Conservation (phyloP, 2,113 vertebrate genomes). For the Typhlomys cinereus region DNA sequence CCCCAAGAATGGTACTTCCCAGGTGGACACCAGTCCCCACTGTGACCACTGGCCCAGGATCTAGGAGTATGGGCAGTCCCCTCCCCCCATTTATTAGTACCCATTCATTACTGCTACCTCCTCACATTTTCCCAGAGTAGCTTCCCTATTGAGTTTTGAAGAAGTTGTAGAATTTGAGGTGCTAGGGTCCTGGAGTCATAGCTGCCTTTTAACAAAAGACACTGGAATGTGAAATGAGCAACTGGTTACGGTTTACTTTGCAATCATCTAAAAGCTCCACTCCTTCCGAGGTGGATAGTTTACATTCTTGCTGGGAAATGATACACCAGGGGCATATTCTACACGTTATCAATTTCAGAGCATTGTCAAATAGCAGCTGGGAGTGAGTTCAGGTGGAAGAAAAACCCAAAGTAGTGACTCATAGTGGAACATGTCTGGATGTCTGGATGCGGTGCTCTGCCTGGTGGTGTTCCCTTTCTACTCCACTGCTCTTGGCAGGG, state of each 20-base stretch:
- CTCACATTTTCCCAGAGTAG: neutral
- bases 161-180: neutral
- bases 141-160: neutral
- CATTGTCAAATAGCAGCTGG: neutral
- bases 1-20: neutral
- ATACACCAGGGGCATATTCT: neutral
- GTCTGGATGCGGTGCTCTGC: neutral
- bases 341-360: neutral
- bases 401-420: neutral
- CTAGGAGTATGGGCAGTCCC: neutral
- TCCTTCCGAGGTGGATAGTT: neutral
- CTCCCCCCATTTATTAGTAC: too few species aligned
- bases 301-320: neutral
- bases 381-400: neutral
- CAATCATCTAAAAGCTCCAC: neutral
- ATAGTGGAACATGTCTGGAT: neutral
- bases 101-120: neutral
- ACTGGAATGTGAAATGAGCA: neutral
- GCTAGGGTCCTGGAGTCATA: neutral
- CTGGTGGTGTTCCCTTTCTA: neutral
- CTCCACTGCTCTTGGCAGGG: neutral
- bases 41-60: neutral
- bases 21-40: accelerated
- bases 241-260: neutral
- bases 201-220: neutral